phyloP scores from a whole-genome alignment of 2,888 invertebrate genomes.

The Tenthredo distinguenda region DNA sequence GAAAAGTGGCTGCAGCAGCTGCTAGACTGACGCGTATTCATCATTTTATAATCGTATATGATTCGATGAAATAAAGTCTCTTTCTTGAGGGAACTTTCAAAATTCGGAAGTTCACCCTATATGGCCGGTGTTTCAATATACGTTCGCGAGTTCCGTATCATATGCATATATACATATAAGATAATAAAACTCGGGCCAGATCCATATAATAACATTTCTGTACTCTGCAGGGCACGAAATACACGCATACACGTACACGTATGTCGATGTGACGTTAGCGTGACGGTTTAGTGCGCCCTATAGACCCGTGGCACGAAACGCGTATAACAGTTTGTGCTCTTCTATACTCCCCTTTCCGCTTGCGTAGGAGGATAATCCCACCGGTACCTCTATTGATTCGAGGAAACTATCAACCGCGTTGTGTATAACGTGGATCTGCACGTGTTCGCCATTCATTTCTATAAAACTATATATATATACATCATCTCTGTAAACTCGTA shows the following conservation, averaged over 20 bases:
- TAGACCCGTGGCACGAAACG: slow-evolving; percentile 21
- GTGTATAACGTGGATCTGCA: neutral
- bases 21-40: neutral
- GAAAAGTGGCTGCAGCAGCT: neutral
- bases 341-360: neutral
- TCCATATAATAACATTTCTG: neutral
- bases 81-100: no score
- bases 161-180: neutral
- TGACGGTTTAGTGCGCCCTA: slow-evolving; percentile 32
- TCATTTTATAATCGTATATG: neutral
- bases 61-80: neutral
- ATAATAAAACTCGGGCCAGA: neutral
- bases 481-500: neutral
- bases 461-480: neutral
- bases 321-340: slow-evolving; percentile 26
- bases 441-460: neutral
- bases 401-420: slow-evolving; percentile 17
- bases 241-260: neutral
- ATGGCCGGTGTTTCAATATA: neutral
- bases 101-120: no score
- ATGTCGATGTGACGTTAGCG: neutral
- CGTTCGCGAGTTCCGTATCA: neutral
- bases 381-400: slow-evolving; percentile 7
- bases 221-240: neutral
- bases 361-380: slow-evolving; percentile 14